Evolutionary conservation across 2,113 vertebrate genomes (phyloP).

Genomic region (Benitochromis conjunctus): DNA sequence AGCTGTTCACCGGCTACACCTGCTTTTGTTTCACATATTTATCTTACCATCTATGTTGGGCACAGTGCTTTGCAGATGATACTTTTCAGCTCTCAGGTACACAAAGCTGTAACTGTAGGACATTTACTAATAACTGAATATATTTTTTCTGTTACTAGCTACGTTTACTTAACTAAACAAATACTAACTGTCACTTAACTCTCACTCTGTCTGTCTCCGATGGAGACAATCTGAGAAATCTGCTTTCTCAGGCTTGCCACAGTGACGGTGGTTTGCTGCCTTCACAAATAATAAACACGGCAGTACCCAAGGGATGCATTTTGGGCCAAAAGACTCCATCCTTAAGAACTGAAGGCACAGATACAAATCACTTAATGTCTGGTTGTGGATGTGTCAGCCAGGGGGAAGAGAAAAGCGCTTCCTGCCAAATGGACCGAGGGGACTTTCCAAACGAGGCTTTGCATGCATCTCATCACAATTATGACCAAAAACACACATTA

Average conservation of each 20-base stretch:
- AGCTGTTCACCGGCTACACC: not conserved
- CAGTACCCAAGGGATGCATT: not conserved
- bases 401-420: slow-evolving; percentile 3
- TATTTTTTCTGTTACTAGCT: not conserved
- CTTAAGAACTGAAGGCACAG: slow-evolving; percentile 13
- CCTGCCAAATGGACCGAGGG: slow-evolving; percentile 39
- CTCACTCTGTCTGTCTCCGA: not conserved
- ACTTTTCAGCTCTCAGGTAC: not conserved
- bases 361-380: slow-evolving; percentile 46
- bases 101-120: not conserved
- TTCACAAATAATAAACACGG: slow-evolving; percentile 34
- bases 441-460: slow-evolving; percentile 43
- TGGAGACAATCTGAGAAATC: not conserved
- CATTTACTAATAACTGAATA: not conserved
- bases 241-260: not conserved
- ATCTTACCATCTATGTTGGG: not conserved
- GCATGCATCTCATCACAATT: not conserved
- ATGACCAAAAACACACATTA: not conserved
- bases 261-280: not conserved
- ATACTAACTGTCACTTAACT: not conserved
- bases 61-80: rapidly evolving
- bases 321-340: not conserved
- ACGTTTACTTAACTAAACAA: not conserved
- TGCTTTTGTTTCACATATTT: not conserved
- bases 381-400: slow-evolving; percentile 19